Conservation (phyloP, 2,113 vertebrate species). For the Chaetodon trifascialis region DNA sequence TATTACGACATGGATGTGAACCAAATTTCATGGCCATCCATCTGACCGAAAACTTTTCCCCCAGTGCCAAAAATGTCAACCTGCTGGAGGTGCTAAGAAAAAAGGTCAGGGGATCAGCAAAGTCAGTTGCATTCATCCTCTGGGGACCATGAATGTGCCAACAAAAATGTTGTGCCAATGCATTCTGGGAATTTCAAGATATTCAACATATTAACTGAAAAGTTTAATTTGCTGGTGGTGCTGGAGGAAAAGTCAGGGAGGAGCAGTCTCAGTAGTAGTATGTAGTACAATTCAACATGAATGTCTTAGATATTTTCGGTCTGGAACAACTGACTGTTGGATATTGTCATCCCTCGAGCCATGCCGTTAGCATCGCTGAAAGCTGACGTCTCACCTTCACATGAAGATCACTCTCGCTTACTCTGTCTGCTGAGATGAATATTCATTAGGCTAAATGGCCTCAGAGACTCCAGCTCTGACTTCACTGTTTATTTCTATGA, state of each 20-base stretch:
- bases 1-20: not conserved
- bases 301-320: not conserved
- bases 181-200: too few relatives aligned
- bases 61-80: too few relatives aligned
- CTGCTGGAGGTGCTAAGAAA: not conserved
- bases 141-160: not conserved
- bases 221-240: too few relatives aligned
- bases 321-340: not conserved
- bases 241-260: too few relatives aligned
- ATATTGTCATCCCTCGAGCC: not conserved
- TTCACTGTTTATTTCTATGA: slow-evolving; percentile 17
- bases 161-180: not conserved
- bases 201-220: too few relatives aligned
- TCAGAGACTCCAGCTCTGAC: slow-evolving; percentile 6
- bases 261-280: too few relatives aligned
- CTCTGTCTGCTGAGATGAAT: not conserved
- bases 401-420: not conserved
- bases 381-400: not conserved
- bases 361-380: not conserved
- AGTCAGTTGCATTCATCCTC: not conserved
- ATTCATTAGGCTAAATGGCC: slow-evolving; percentile 16
- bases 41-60: not conserved
- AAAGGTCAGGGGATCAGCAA: not conserved
- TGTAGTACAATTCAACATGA: too few relatives aligned
- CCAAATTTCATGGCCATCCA: not conserved